These are phyloP conservation scores for Candoia aspera DNA, from an alignment of 2,113 vertebrate genomes.

Conservation along the genomic window DNA sequence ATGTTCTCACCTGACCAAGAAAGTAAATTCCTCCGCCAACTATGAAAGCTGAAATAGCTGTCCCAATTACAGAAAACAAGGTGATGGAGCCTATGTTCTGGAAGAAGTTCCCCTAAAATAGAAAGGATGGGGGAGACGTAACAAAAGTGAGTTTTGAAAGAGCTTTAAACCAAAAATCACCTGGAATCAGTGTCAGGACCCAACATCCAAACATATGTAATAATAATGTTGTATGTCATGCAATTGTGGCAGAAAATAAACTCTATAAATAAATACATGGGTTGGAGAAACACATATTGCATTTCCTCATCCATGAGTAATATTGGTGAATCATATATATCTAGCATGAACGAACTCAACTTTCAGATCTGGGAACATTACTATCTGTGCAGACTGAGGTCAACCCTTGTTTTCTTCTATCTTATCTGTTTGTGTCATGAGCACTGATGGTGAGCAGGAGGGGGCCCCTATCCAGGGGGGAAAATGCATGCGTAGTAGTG, in stretches of 20 bases:
- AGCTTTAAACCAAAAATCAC: background rate
- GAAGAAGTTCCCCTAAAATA: constrained; percentile 94
- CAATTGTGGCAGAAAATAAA: background rate
- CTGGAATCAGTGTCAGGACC: background rate
- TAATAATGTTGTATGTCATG: background rate
- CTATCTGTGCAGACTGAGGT: background rate
- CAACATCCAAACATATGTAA: background rate
- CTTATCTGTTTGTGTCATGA: too few species aligned
- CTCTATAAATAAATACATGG: background rate
- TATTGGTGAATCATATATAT: background rate
- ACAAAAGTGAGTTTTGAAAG: constrained; percentile 25
- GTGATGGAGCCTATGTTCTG: constrained; percentile 99
- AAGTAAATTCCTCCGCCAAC: constrained; percentile 98
- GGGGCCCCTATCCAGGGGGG: too few species aligned
- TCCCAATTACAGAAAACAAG: constrained; percentile 96
- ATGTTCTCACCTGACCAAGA: constrained; percentile 88
- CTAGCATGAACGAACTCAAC: background rate
- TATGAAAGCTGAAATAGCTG: constrained; percentile 96
- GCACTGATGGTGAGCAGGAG: too few species aligned
- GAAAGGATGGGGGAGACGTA: constrained; percentile 26
- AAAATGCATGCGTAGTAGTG: too few species aligned
- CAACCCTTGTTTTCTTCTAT: background rate
- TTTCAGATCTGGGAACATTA: background rate
- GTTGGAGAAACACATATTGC: background rate
- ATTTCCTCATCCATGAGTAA: background rate